Conservation (phyloP, 2,113 vertebrate genomes). For the Ploceus nigricollis region DNA sequence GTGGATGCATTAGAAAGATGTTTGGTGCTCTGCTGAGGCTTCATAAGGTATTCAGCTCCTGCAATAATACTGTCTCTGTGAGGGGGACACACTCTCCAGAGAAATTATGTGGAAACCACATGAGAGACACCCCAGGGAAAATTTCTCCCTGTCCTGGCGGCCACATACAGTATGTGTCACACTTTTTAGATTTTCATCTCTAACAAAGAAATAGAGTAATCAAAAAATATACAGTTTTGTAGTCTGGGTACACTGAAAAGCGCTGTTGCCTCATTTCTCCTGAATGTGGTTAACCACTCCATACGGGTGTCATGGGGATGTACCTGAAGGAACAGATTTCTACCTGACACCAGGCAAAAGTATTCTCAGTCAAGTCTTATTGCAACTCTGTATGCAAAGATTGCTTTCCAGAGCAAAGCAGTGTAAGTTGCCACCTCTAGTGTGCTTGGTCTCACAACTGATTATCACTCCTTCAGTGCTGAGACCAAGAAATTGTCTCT, state of each 20-base stretch:
- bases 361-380: not conserved
- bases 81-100: not conserved
- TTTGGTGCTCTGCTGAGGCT: not conserved
- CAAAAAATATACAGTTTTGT: not conserved
- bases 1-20: not conserved
- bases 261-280: not conserved
- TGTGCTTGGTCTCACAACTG: not conserved
- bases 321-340: not conserved
- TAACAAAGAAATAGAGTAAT: not conserved
- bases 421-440: not conserved
- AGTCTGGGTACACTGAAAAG: not conserved
- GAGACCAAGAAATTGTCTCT: not conserved
- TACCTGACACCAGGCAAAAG: not conserved
- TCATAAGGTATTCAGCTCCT: not conserved
- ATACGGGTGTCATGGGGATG: rapidly evolving
- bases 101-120: not conserved
- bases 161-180: not conserved
- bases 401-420: not conserved
- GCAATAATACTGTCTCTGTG: not conserved
- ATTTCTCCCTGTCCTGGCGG: not conserved
- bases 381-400: not conserved
- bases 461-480: not conserved
- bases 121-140: not conserved
- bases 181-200: not conserved
- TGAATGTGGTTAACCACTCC: not conserved